phyloP scores from a whole-genome alignment of 2,797 vertebrate genomes.

The Eospalax fontanierii region DNA sequence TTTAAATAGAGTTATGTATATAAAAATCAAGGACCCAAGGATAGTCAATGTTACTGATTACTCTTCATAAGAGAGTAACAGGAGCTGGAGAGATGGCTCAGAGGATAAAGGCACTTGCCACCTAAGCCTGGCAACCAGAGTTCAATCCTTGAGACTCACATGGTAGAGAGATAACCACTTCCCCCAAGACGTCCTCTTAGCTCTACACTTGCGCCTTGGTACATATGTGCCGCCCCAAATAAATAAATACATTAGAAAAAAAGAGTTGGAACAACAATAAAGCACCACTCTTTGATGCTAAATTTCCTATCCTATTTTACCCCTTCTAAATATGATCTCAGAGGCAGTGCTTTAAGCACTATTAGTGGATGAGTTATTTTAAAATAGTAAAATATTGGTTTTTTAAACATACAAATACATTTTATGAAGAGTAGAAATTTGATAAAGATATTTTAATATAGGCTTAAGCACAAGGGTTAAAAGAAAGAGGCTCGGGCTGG shows the following conservation, averaged over 20 bases:
- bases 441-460: no score
- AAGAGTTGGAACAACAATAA: neutral
- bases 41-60: constrained; percentile 33
- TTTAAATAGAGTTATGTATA: neutral
- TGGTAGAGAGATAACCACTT: neutral
- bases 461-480: no score
- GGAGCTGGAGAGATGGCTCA: neutral
- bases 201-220: neutral
- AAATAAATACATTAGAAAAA: no score
- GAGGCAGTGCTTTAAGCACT: neutral
- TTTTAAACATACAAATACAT: no score
- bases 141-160: neutral
- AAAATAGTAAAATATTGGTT: no score
- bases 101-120: neutral
- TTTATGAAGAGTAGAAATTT: no score
- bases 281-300: neutral
- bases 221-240: no score
- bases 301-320: neutral
- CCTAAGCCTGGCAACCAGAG: neutral
- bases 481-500: no score
- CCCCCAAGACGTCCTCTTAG: neutral
- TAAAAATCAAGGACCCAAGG: constrained; percentile 47
- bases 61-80: neutral
- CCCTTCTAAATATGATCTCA: neutral
- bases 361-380: no score